Evolutionary conservation across 2,113 vertebrate genomes (phyloP).

Genomic region (Dipodomys stephensi): DNA sequence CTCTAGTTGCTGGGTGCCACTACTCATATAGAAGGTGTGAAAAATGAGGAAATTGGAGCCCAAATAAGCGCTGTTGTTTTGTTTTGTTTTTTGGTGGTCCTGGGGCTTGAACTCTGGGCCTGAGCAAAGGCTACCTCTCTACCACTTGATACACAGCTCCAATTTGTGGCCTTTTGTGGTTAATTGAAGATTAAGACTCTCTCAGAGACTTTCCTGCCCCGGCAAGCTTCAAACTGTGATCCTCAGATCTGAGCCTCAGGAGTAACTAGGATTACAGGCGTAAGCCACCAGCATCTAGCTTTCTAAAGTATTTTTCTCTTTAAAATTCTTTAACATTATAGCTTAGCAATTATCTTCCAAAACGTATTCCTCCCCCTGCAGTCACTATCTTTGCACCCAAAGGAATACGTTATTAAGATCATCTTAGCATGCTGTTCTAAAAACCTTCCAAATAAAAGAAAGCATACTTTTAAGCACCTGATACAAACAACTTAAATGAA

Average conservation of each 20-base stretch:
- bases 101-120: too few relatives aligned
- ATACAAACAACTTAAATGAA: constrained; percentile 16
- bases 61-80: not conserved
- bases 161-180: too few relatives aligned
- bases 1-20: not conserved
- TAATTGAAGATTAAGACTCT: too few relatives aligned
- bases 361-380: not conserved
- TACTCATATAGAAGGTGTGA: not conserved
- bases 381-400: not conserved
- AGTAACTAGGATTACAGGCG: too few relatives aligned
- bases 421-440: not conserved
- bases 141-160: too few relatives aligned
- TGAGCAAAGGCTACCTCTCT: too few relatives aligned
- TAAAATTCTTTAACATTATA: constrained; percentile 48
- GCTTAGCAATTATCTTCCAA: constrained; percentile 7
- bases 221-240: too few relatives aligned
- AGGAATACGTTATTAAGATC: not conserved
- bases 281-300: too few relatives aligned
- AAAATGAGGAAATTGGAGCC: constrained; percentile 24
- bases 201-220: too few relatives aligned
- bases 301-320: constrained; percentile 48
- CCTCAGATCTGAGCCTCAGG: too few relatives aligned
- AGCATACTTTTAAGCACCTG: not conserved
- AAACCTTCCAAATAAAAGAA: not conserved
- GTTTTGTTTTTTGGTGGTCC: too few relatives aligned